phyloP scores from a whole-genome alignment of 2,113 vertebrate genomes.

The Cyrtonyx montezumae region DNA sequence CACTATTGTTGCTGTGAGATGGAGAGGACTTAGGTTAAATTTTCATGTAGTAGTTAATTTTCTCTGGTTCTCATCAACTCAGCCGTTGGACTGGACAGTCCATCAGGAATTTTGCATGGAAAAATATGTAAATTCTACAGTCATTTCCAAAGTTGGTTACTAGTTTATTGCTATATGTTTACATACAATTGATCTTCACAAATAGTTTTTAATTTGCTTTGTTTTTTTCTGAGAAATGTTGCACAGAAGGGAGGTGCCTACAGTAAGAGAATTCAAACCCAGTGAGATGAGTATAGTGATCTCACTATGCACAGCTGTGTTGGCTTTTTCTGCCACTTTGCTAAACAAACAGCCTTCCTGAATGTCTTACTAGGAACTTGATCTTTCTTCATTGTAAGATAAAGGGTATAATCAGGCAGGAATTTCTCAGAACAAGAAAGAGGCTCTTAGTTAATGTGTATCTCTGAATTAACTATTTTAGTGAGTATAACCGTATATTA shows the following conservation, averaged over 20 bases:
- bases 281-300: conserved; percentile 65
- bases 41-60: not conserved
- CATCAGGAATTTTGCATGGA: too few species aligned
- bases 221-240: conserved; percentile 18
- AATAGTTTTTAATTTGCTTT: not conserved
- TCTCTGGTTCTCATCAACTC: not conserved
- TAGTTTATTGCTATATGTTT: not conserved
- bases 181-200: not conserved
- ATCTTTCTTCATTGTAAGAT: not conserved
- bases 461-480: not conserved
- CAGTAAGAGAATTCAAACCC: conserved; percentile 16
- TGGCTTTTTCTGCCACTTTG: conserved; percentile 43
- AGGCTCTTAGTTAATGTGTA: not conserved
- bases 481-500: not conserved
- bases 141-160: not conserved
- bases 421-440: not conserved
- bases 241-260: conserved; percentile 54
- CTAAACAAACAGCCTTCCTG: not conserved
- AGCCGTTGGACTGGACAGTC: not conserved
- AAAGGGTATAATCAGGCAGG: not conserved
- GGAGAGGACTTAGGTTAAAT: not conserved
- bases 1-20: not conserved
- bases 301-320: conserved; percentile 54
- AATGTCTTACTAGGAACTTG: not conserved
- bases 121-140: not conserved